Base-by-base conservation (phyloP, 2,888 invertebrate genomes). In the Caenorhabditis zanzibari region DNA sequence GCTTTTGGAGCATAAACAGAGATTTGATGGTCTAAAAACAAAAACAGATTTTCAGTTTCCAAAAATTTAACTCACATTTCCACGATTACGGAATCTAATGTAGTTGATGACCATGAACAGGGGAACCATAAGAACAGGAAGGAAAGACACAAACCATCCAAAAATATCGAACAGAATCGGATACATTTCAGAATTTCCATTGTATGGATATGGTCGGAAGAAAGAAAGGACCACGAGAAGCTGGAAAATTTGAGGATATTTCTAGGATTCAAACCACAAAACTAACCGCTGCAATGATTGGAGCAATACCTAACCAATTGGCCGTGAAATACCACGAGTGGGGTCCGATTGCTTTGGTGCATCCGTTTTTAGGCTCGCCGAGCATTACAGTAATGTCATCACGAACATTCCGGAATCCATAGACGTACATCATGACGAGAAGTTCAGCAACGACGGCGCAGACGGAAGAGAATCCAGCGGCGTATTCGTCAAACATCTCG, bases 401-500 rank as follows among this genome's bases (percentile, higher is more conserved):
- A 4, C 61, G 19, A 38, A 80, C 66, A 24, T 84, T 84, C 12
- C 47, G 19, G 56, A 49, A 52, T 35, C 83, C 80, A n/a, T 84
- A 84, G 9, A 75, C 12, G n/a, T 59, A 79, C 64, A 71, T 72
- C 35, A 84, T 52, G 10, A 64, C 69, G 16, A 80, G 19, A 10
- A 84, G 58, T 38, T 76, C 83, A 16, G 28, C 26, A 22, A 54
- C 35, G 2, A 80, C 63, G 0, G 79, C 59, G 24, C 63, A 79
- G 1, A 84, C 66, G 7, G 83, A 75, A 0, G 80, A 66, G 72
- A 84, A 80, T 9, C 82, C 82, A 16, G 75, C 72, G 16, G 82
- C 66, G 32, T 82, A 82, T 19, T 82, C 82, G 32, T 82, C 82
- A 32, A 76, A 82, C 59, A 82, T 54, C 12, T 82, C 76, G 47